Conservation (phyloP, 2,797 vertebrate species). For the Delichon dasypus region DNA sequence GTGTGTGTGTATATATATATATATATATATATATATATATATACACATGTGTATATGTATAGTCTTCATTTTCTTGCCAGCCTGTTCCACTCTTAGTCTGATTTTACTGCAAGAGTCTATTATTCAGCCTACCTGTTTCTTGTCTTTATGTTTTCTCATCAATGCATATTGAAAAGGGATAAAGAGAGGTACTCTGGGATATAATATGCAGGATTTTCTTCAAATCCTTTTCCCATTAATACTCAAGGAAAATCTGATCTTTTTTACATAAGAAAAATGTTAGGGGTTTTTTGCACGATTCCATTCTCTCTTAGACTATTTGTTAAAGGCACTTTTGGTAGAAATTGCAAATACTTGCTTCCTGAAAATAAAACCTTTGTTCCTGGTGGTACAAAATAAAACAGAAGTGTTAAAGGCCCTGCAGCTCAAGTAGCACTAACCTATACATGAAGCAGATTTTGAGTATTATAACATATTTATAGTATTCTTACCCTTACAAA, state of each 20-base stretch:
- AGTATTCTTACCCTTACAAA: not conserved
- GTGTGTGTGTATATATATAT: no score
- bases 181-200: not conserved
- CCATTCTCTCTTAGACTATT: not conserved
- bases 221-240: not conserved
- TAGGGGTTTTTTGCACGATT: not conserved
- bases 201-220: not conserved
- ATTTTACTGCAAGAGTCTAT: not conserved
- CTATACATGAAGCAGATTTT: not conserved
- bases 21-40: no score
- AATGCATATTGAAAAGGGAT: conserved; percentile 1
- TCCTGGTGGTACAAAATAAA: not conserved
- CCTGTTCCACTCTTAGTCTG: not conserved
- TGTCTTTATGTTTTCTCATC: not conserved
- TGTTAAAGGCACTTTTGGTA: not conserved
- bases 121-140: not conserved
- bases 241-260: not conserved
- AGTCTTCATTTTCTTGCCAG: not conserved
- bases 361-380: not conserved
- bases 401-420: not conserved
- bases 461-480: not conserved
- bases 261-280: not conserved
- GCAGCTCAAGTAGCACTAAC: not conserved
- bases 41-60: not conserved
- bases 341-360: not conserved